Base-by-base conservation (phyloP, 2,888 invertebrate species). In the Zygogramma bicolorata region DNA sequence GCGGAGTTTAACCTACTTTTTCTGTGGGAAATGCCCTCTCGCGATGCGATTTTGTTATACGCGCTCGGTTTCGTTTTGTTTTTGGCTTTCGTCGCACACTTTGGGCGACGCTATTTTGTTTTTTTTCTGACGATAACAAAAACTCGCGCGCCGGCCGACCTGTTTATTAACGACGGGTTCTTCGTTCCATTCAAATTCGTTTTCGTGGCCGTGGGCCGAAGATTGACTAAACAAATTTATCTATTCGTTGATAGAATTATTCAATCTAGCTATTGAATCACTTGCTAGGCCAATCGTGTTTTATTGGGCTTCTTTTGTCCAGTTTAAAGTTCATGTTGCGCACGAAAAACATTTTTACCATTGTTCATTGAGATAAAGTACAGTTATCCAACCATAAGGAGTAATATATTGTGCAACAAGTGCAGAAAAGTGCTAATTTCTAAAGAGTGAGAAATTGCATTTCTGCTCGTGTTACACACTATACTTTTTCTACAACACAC, bases 201-300 rank as follows among this genome's bases (percentile, higher is more conserved):
- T 75, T 75, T 75, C 72, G 67, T 75, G 65, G 31, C 49, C 65
- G 74, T 72, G 70, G 72, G 74, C 61, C 71, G 76, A 78, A 81
- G 84, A 84, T 85, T 84, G 84, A 84, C 84, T 85, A 83, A 85
- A 85, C 85, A 85, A 84, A 83, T 85, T 80, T 83, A 85, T 85
- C 84, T 85, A 85, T 85, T 85, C 84, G 84, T 85, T 82, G 84
- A 75, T 74, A 70, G 70, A 75, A 75, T 75, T 75, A 75, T 70
- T 65, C 65, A 75, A 85, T 86, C 82, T 84, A 84, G 81, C 85
- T 84, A 86, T 85, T 85, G 84, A 85, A 85, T 85, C 84, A 84
- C 57, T 68, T 67, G 49, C 62, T 61, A 49, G 59, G 63, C 63
- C 71, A 74, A 69, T 74, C 71, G 69, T 68, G 65, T 68, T 73